phyloP scores from a whole-genome alignment of 2,113 vertebrate species.

The Globicephala melas region DNA sequence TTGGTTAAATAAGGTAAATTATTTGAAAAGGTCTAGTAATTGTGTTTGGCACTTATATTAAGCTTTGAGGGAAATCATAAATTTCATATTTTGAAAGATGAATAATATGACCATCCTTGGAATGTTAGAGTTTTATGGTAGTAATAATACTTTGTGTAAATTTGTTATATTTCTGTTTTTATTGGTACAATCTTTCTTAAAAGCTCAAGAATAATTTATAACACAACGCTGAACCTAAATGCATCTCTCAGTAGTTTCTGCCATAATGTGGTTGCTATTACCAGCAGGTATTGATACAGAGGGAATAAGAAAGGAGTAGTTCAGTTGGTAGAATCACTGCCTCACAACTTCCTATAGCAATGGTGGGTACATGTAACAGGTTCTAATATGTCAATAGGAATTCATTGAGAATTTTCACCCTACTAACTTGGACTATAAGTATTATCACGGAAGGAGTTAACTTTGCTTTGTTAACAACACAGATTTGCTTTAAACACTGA shows the following conservation, averaged over 20 bases:
- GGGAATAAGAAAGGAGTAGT: not conserved
- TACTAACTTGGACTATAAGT: not conserved
- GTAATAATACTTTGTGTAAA: not conserved
- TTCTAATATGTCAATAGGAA: not conserved
- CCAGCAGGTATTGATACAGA: not conserved
- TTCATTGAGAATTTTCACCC: not conserved
- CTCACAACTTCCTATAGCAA: not conserved
- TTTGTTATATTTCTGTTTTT: slow-evolving; percentile 36
- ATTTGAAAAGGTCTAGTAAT: slow-evolving; percentile 1
- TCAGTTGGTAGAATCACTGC: not conserved
- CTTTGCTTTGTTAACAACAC: not conserved
- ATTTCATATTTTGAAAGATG: slow-evolving; percentile 25
- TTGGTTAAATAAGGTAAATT: slow-evolving; percentile 10
- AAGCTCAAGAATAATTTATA: slow-evolving; percentile 22
- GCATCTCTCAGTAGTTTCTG: not conserved
- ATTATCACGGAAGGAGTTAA: not conserved
- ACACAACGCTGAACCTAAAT: not conserved
- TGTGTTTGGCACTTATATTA: not conserved
- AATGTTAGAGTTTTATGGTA: not conserved
- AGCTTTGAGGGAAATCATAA: not conserved
- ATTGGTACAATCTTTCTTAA: slow-evolving; percentile 39
- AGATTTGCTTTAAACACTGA: not conserved
- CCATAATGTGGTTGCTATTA: not conserved
- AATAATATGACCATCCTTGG: not conserved
- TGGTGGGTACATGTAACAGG: not conserved